Conservation (phyloP, 2,797 vertebrate genomes). For the Mus spretus region DNA sequence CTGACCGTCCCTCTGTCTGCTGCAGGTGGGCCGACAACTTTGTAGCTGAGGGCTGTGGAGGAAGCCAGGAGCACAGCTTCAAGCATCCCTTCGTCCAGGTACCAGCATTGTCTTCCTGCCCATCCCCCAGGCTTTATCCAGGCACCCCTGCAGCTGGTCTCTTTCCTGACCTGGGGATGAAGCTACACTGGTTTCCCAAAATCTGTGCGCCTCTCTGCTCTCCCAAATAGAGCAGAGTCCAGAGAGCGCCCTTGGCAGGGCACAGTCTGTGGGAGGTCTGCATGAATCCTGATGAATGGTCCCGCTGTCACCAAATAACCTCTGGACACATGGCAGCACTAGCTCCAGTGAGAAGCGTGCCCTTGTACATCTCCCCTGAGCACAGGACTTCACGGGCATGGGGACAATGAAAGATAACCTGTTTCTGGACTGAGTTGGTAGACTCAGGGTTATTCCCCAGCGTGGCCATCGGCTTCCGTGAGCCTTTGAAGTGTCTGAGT, state of each 20-base stretch:
- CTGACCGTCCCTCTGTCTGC: conserved; percentile 66
- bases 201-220: not conserved
- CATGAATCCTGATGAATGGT: not conserved
- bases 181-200: not conserved
- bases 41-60: conserved; percentile 89
- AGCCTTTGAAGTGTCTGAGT: conserved; percentile 6
- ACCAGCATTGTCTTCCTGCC: not conserved
- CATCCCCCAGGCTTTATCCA: accelerated
- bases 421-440: not conserved
- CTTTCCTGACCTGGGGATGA: not conserved
- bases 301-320: accelerated
- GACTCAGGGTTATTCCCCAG: not conserved
- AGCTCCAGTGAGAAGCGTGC: not conserved
- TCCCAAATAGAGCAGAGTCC: not conserved
- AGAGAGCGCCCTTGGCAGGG: not conserved
- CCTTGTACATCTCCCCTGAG: not conserved
- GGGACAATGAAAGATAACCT: not conserved
- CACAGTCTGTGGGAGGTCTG: not conserved
- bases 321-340: not conserved
- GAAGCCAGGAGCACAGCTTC: conserved; percentile 88
- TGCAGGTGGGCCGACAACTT: conserved; percentile 96
- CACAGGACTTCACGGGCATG: not conserved
- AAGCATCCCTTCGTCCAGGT: conserved; percentile 97
- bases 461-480: not conserved
- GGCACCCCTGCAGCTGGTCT: not conserved